Base-by-base conservation (phyloP, 2,888 invertebrate species). In the Homarus gammarus region DNA sequence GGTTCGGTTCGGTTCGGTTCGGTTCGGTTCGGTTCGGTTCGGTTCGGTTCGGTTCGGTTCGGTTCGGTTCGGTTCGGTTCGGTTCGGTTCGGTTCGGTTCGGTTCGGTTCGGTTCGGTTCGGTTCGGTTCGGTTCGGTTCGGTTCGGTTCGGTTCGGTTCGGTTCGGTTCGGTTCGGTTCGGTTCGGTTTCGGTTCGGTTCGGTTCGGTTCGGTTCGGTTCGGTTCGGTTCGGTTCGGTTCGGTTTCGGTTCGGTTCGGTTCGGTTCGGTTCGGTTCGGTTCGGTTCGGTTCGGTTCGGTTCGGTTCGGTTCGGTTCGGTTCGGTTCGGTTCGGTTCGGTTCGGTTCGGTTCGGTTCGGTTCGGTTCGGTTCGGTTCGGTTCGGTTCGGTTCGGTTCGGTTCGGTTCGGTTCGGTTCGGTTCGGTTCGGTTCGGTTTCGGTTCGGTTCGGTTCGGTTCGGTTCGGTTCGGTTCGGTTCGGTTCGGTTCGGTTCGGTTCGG, bases 1-100 rank as follows among this genome's bases (percentile, higher is more conserved):
- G 85, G 85, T 85, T 78, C 49, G 85, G 85, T 85, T 85, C 75
- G 85, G 85, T 83, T 86, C 38, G 87, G 72, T 87, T 68, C 33
- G 87, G 84, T 87, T 86, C 33, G 87, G 84, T 86, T 87, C 61
- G 87, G 87, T 87, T 38, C 44, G 40, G 33, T n/a, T n/a, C n/a
- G n/a, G n/a, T n/a, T 81, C 22, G 81, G 81, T 64, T 64, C 40
- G 81, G 81, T 64, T 81, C 61, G 82, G 82, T 83, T 70, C n/a
- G 83, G 83, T 70, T 83, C 40, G 82, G 82, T 82, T 64, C 36
- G 82, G 82, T 82, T 82, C 36, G 82, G 82, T 51, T 51, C 22
- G 82, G 82, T 82, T 61, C 15, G 82, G 82, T 82, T n/a, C n/a
- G n/a, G n/a, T n/a, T n/a, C 33, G 84, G 84, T 84, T 75, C 10